Conservation (phyloP, 92 coral and sea anemone genomes). For the Actinostola sp. region DNA sequence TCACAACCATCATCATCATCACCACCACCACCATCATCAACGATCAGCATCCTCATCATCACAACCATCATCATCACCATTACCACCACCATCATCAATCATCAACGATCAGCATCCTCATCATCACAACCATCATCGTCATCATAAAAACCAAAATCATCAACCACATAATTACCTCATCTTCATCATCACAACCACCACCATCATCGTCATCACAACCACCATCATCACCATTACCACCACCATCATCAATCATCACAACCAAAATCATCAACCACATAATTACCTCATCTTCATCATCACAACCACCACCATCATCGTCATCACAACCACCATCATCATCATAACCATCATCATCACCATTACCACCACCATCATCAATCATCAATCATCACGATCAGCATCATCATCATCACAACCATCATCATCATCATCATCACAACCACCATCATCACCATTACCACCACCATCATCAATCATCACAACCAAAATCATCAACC, state of each 20-base stretch:
- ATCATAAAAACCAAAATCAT: neutral
- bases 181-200: neutral
- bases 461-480: neutral
- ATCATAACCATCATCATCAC: neutral
- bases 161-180: neutral
- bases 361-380: neutral
- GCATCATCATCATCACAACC: neutral
- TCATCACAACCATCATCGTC: neutral
- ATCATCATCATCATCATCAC: constrained; percentile 7
- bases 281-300: too few species aligned
- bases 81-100: neutral
- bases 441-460: neutral
- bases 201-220: neutral
- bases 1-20: too few species aligned
- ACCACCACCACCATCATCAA: too few species aligned
- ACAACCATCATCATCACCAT: neutral
- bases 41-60: too few species aligned
- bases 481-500: neutral
- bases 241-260: neutral
- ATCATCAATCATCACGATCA: neutral
- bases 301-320: too few species aligned
- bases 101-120: too few species aligned
- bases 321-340: neutral
- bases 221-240: neutral
- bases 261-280: neutral